Base-by-base conservation (phyloP, 2,888 invertebrate species). In the Callyntrura sp. region DNA sequence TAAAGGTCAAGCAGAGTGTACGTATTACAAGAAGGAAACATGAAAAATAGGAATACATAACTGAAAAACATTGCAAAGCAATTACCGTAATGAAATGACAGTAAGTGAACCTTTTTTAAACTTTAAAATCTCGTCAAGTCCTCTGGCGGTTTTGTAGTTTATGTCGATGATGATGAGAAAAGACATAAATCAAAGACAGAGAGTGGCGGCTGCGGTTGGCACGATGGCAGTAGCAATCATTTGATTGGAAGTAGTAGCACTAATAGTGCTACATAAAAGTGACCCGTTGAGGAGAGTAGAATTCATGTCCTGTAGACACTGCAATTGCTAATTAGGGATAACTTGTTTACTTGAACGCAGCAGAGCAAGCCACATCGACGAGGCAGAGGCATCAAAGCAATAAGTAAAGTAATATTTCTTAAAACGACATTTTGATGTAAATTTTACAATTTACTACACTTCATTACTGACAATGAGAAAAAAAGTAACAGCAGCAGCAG, bases 141-240 rank as follows among this genome's bases (percentile, higher is more conserved):
- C 81, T 45, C 14, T 76, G 45, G 62, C 62, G 81, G 78, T 43
- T 81, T 43, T 55, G 28, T 20, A 62, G 25, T 81, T 81, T 81
- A 81, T 81, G 81, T 81, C 62, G 81, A 81, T 81, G 62, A 62
- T 81, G 81, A 81, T 62, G 81, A 81, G 81, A 81, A 43, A 81
- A 81, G 43, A 28, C 60, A 81, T 81, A 81, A 81, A 81, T 81
- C 81, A 62, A 78, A 28, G 14, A 9, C n/a, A 17, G 25, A 35
- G 78, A 55, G 25, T 55, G 57, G 45, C 14, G 43, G n/a, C 5
- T 70, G 35, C 35, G 35, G 35, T 35, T 35, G 8, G 25, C 28
- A 57, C 45, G 25, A 78, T 28, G n/a, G 17, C 28, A 76, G 76
- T 25, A 0, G 11, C 55, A 35, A 55, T 17, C 43, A 55, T 57